Percentiles rank a stretch among this genome's conserved stretches.
Conservation (phyloP, 2,113 vertebrate genomes). For the Lipotes vexillifer region DNA sequence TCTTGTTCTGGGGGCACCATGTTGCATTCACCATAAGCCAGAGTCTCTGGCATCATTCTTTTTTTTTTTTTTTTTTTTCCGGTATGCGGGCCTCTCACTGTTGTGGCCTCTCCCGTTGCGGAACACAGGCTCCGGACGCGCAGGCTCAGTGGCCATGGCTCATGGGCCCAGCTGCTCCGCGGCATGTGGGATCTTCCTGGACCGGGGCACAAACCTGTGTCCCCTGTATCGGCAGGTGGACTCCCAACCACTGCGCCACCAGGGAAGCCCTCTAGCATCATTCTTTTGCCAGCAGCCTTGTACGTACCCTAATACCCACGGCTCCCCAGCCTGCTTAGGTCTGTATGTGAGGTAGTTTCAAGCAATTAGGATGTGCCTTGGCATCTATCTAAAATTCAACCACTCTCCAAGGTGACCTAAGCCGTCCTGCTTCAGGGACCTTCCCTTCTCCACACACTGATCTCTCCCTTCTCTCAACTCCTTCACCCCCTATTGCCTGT, state of each 20-base stretch:
- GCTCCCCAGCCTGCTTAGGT: background rate
- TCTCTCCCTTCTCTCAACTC: background rate
- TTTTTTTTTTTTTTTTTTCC: no score
- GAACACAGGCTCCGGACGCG: no score
- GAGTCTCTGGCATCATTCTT: background rate
- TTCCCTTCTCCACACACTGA: background rate
- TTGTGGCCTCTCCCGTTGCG: no score
- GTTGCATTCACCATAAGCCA: background rate
- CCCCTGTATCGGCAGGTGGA: no score
- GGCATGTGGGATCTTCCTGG: no score
- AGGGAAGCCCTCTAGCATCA: no score
- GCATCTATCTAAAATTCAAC: background rate
- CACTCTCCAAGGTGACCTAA: background rate
- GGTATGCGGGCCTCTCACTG: no score
- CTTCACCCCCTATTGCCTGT: background rate
- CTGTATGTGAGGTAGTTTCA: background rate
- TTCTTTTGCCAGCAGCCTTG: background rate
- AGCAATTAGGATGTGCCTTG: background rate
- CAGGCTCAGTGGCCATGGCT: no score
- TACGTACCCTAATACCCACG: rapidly evolving
- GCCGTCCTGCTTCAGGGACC: background rate
- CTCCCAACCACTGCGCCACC: no score
- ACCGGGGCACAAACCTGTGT: rapidly evolving
- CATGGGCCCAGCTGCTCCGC: no score
- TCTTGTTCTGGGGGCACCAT: background rate